Evolutionary conservation across 2,113 vertebrate genomes (phyloP).

Genomic region (Pelecanus crispus): DNA sequence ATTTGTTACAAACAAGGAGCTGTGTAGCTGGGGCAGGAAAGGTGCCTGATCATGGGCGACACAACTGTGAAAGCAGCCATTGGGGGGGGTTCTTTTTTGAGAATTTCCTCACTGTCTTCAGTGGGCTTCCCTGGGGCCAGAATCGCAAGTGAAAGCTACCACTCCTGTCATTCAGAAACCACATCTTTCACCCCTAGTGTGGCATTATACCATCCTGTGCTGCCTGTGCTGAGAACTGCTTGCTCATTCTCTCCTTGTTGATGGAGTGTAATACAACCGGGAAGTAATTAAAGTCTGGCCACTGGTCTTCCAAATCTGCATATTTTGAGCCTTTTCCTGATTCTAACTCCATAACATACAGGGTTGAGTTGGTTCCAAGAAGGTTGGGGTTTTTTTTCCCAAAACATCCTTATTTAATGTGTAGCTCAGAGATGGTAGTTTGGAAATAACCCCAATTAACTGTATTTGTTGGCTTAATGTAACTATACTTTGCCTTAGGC

Average conservation of each 20-base stretch:
- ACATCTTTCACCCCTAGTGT: background rate
- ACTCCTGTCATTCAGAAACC: background rate
- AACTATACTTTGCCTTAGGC: background rate
- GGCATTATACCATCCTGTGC: background rate
- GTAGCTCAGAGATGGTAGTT: background rate
- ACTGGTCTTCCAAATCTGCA: background rate
- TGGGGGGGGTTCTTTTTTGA: background rate
- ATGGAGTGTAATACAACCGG: background rate
- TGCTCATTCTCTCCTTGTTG: background rate
- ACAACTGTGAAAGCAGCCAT: background rate
- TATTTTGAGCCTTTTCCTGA: background rate
- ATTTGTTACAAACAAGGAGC: background rate
- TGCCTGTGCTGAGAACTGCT: background rate
- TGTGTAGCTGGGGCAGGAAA: background rate
- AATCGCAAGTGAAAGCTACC: background rate
- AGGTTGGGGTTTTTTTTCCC: background rate
- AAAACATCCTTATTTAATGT: background rate
- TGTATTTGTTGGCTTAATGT: background rate
- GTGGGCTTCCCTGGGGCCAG: background rate
- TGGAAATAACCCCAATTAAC: background rate
- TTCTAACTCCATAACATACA: background rate
- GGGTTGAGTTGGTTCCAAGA: background rate
- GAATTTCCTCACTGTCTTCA: background rate
- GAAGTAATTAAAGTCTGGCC: background rate
- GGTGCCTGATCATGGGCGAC: background rate